Evolutionary conservation across 1,140 invertebrate genomes (phyloP).

Genomic region (Neodiprion fabricii): DNA sequence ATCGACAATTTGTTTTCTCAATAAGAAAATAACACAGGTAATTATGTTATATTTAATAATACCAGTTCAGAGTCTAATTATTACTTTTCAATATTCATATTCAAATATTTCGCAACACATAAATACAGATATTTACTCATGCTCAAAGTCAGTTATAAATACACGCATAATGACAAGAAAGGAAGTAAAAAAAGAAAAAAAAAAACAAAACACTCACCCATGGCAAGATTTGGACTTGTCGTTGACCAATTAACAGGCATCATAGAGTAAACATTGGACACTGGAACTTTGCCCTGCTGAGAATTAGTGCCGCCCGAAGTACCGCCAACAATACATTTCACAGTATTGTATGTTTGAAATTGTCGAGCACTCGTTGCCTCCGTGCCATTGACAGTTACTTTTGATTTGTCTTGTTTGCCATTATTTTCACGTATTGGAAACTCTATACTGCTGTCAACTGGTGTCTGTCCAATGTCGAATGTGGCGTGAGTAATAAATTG

Average conservation of each 20-base stretch:
- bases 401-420: constrained; percentile 47
- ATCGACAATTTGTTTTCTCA: too few species aligned
- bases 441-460: constrained; percentile 54
- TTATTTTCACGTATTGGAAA: constrained; percentile 51
- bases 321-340: constrained; percentile 49
- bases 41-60: too few species aligned
- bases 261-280: constrained; percentile 41
- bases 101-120: too few species aligned
- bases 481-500: constrained; percentile 66
- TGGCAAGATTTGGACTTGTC: constrained; percentile 44
- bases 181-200: too few species aligned
- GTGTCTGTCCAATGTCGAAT: constrained; percentile 49
- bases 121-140: too few species aligned
- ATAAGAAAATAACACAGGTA: too few species aligned
- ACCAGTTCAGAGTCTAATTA: too few species aligned
- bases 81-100: too few species aligned
- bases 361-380: constrained; percentile 49
- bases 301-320: constrained; percentile 37
- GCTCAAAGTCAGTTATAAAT: too few species aligned
- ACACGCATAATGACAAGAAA: too few species aligned
- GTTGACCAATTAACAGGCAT: constrained; percentile 45
- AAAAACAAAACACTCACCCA: constrained; percentile 40
- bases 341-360: constrained; percentile 53
- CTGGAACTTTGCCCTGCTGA: constrained; percentile 39
- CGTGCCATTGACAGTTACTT: constrained; percentile 51